Evolutionary conservation across 2,888 invertebrate species (phyloP).

Genomic region (Pollenia amentaria): DNA sequence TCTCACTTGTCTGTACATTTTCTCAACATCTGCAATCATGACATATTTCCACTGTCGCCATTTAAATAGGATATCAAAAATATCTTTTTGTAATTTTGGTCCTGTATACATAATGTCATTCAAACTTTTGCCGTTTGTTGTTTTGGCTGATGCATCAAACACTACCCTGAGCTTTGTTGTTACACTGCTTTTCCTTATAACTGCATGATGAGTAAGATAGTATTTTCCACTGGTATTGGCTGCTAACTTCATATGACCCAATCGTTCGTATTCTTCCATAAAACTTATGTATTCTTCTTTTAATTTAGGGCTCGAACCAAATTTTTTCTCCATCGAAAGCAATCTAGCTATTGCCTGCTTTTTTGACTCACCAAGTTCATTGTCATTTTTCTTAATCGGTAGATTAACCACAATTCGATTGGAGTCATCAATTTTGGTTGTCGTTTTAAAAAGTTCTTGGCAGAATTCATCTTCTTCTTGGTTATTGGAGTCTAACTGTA

Average conservation of each 20-base stretch:
- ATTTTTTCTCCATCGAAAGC: slow-evolving; percentile 40
- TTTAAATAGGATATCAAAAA: slow-evolving; percentile 71
- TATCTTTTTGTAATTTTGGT: slow-evolving; percentile 76
- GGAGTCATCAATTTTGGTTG: not conserved
- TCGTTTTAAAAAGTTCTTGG: not conserved
- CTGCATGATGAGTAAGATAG: slow-evolving; percentile 64
- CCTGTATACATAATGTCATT: slow-evolving; percentile 76
- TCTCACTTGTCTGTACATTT: slow-evolving; percentile 78
- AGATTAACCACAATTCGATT: slow-evolving; percentile 24
- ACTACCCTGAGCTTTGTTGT: slow-evolving; percentile 19
- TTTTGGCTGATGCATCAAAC: slow-evolving; percentile 69
- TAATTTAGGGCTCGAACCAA: slow-evolving; percentile 21
- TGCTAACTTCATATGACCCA: slow-evolving; percentile 56
- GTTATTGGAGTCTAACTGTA: not conserved
- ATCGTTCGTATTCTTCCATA: slow-evolving; percentile 53
- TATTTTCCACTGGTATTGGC: slow-evolving; percentile 50
- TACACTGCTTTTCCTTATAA: slow-evolving; percentile 28
- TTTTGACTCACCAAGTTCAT: slow-evolving; percentile 33
- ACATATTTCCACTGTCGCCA: slow-evolving; percentile 70
- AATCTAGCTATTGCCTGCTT: slow-evolving; percentile 54
- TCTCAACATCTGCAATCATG: slow-evolving; percentile 77
- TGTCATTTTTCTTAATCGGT: slow-evolving; percentile 39
- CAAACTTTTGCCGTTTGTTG: slow-evolving; percentile 70
- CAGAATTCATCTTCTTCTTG: slow-evolving; percentile 8
- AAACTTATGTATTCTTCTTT: slow-evolving; percentile 55